These are phyloP conservation scores for Buceros bicornis DNA, from an alignment of 2,797 vertebrate species.

Conservation along the genomic window DNA sequence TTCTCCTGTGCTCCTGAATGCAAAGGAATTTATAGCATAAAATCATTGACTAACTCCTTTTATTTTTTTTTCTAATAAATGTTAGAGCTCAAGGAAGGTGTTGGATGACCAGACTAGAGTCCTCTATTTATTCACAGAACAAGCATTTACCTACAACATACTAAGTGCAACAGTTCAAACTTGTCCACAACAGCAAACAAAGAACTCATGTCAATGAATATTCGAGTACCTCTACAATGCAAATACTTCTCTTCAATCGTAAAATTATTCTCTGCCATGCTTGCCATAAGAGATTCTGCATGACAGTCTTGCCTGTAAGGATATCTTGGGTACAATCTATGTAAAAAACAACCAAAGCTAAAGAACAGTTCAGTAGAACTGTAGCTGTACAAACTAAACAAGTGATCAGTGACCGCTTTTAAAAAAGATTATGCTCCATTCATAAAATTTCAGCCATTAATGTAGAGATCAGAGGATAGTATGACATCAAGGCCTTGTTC, in stretches of 20 bases:
- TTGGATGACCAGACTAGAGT: background rate
- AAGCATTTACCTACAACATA: conserved; percentile 43
- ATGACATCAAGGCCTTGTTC: background rate
- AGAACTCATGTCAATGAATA: background rate
- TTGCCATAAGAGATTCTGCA: background rate
- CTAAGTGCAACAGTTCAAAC: background rate
- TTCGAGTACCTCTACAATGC: background rate
- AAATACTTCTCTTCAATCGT: background rate
- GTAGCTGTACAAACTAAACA: background rate
- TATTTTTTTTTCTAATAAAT: conserved; percentile 41
- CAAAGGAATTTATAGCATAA: conserved; percentile 50
- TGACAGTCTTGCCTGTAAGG: background rate
- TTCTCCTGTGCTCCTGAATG: background rate
- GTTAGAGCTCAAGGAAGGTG: background rate
- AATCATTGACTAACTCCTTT: conserved; percentile 27
- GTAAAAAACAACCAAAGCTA: background rate
- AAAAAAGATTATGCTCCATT: background rate
- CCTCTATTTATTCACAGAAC: conserved; percentile 31
- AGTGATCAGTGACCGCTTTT: background rate
- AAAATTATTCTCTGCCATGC: background rate
- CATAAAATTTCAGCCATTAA: background rate
- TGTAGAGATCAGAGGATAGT: background rate
- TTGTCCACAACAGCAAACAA: conserved; percentile 11
- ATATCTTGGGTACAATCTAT: background rate
- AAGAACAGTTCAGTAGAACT: background rate